Evolutionary conservation across 2,888 invertebrate genomes (phyloP).

Genomic region (Hoplodrina blanda): DNA sequence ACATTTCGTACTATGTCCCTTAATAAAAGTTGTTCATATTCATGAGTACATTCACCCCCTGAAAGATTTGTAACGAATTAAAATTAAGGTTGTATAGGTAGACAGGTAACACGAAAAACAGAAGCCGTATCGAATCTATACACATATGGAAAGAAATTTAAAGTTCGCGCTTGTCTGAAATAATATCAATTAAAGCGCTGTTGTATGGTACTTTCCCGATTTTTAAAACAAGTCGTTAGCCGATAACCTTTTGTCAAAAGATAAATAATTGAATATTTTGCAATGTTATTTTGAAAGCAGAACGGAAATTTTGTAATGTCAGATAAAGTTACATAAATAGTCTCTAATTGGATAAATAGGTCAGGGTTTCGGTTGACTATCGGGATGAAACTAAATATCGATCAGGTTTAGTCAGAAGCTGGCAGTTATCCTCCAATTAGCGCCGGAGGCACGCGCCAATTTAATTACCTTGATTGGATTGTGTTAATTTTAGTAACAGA

Average conservation of each 20-base stretch:
- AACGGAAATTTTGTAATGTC: not conserved
- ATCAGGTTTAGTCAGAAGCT: conserved; percentile 19
- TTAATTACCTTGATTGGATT: conserved; percentile 27
- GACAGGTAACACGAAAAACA: too few species aligned
- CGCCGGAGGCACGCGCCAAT: conserved; percentile 20
- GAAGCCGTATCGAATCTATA: too few species aligned
- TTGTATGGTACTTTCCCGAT: not conserved
- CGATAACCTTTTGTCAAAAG: too few species aligned
- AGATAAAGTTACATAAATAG: not conserved
- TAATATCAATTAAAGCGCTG: not conserved
- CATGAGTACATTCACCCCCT: too few species aligned
- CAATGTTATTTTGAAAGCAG: not conserved
- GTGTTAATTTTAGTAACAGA: conserved; percentile 33
- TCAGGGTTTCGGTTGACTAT: not conserved
- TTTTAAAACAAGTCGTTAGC: too few species aligned
- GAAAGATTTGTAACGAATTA: too few species aligned
- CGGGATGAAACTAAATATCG: conserved; percentile 19
- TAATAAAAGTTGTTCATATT: too few species aligned
- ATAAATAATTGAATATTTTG: not conserved
- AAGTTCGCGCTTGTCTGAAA: not conserved
- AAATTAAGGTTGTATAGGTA: too few species aligned
- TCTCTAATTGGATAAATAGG: not conserved
- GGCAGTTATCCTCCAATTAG: conserved; percentile 38
- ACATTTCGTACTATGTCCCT: too few species aligned
- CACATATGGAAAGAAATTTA: too few species aligned